Evolutionary conservation across 2,888 invertebrate species (phyloP), one percentile per base, ranked within the genome.

Genomic region (Amitus sp.): DNA sequence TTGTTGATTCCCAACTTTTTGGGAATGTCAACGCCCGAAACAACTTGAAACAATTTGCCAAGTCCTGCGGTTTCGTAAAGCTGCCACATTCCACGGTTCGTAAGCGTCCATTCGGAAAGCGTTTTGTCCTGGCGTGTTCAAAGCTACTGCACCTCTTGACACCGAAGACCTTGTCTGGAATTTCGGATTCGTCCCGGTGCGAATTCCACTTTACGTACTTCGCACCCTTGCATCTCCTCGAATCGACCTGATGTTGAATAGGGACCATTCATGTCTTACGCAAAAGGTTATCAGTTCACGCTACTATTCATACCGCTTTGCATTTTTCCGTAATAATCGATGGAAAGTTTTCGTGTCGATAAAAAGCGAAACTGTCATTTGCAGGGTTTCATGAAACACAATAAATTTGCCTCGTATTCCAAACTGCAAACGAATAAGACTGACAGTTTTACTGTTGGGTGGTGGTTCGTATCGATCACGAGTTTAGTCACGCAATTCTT

Each of bases 31-130:
- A 50, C 58, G 61, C 3, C 18, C 7, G 50, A 33, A 13, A 33
- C 33, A 12, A 28, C 37, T 47, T 50, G 72, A 73, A 75, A 78
- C 77, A 77, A 78, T 78, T 78, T 76, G 74, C 75, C 73, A 75
- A 72, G 67, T 68, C 67, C 65, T 69, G 73, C 63, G 73, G 71
- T 71, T 68, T 69, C 54, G 65, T 55, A 62, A 65, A 69, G 66
- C 70, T 68, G 66, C n/a, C 70, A 72, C 72, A 73, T 74, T 75
- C 72, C 72, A 69, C 62, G 68, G 68, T 67, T 68, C 67, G 69
- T 68, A 73, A 71, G 73, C 71, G 70, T 64, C 73, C 70, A 70
- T 72, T 68, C 70, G 69, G 64, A 68, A 73, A 73, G 73, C 72
- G 67, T 68, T 63, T 68, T 73, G 23, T 69, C 68, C 68, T 67